phyloP scores from a whole-genome alignment of 2,888 invertebrate genomes.

The Heliconius aoede region DNA sequence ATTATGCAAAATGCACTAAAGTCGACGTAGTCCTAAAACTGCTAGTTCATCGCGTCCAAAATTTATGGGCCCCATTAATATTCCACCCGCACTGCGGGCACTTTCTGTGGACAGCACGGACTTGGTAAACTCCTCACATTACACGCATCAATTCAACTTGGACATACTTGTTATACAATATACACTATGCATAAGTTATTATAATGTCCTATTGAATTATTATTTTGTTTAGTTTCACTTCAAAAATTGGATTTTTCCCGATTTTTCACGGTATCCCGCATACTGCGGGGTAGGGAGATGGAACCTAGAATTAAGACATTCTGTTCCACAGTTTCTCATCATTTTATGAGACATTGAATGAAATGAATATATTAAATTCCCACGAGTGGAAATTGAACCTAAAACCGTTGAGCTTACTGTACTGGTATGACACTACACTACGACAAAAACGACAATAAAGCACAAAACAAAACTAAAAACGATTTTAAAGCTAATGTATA shows the following conservation, averaged over 20 bases:
- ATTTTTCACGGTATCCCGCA: too few relatives aligned
- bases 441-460: too few relatives aligned
- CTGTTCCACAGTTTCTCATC: background rate
- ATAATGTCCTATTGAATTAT: background rate
- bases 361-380: too few relatives aligned
- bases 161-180: background rate
- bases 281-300: background rate
- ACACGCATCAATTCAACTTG: slow-evolving; percentile 14
- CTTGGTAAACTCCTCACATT: slow-evolving; percentile 29
- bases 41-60: slow-evolving; percentile 18
- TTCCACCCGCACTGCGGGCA: slow-evolving; percentile 22
- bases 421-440: too few relatives aligned
- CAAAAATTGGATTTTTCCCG: too few relatives aligned
- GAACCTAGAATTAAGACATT: background rate
- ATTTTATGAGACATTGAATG: background rate
- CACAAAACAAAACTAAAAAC: too few relatives aligned
- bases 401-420: too few relatives aligned
- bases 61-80: slow-evolving; percentile 26
- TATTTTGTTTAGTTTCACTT: background rate
- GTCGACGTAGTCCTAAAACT: slow-evolving; percentile 23
- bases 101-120: slow-evolving; percentile 26
- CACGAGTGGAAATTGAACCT: too few relatives aligned
- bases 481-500: too few relatives aligned
- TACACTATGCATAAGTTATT: background rate
- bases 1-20: slow-evolving; percentile 15